These are phyloP conservation scores for Chrosomus eos DNA, from an alignment of 2,797 vertebrate species.

Conservation along the genomic window DNA sequence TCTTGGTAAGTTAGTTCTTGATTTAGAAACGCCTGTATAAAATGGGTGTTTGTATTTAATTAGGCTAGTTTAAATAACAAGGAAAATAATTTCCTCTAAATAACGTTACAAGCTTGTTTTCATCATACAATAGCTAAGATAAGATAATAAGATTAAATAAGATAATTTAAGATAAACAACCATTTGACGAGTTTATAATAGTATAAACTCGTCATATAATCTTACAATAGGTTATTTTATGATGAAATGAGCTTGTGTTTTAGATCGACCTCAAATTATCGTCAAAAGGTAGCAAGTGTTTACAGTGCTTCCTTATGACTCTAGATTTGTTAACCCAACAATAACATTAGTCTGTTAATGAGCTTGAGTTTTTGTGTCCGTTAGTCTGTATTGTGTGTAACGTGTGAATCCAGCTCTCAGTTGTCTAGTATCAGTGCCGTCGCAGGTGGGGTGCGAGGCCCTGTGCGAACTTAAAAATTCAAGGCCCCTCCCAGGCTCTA, in stretches of 20 bases:
- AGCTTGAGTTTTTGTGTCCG: neutral
- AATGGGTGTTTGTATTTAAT: neutral
- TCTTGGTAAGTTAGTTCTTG: constrained; percentile 41
- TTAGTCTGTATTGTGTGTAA: neutral
- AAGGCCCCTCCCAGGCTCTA: no score
- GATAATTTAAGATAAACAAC: no score
- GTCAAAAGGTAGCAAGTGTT: neutral
- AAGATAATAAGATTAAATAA: no score
- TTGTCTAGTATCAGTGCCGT: no score
- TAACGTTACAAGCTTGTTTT: no score
- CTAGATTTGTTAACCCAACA: neutral
- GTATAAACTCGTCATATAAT: no score
- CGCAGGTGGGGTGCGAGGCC: no score
- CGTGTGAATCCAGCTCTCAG: neutral
- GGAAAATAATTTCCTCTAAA: neutral
- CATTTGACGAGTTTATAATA: no score
- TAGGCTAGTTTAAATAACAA: neutral
- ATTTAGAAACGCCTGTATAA: neutral
- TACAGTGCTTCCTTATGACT: neutral
- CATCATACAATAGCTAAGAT: no score
- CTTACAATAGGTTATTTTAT: neutral
- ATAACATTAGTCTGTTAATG: neutral
- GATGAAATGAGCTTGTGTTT: neutral
- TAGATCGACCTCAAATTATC: neutral
- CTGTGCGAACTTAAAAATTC: no score